Base-by-base conservation (phyloP, 2,113 vertebrate genomes). In the Lagopus muta region DNA sequence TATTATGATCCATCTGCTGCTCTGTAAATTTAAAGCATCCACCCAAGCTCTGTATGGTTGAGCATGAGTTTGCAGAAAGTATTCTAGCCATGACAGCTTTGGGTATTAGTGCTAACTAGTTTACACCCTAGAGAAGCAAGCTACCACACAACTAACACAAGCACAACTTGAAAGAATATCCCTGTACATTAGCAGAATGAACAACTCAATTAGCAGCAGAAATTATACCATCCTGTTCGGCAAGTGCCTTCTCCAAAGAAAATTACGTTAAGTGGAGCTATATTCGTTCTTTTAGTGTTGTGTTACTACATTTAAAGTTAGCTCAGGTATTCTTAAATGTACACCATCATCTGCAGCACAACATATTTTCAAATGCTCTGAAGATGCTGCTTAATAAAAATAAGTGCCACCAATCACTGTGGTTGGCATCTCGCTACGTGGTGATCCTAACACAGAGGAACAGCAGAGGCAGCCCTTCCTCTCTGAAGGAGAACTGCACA, bases 1-100 rank as follows among this genome's bases (percentile, higher is more conserved):
- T 9, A n/a, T 14, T 3, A n/a, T 50, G 36, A 78, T 18, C 4
- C 1, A 5, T 6, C 36, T 66, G 50, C 20, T 54, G 42, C 32
- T 61, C 25, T 91, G 34, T 10, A 70, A 43, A 1, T 24, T 34
- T 24, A 38, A 79, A 83, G 7, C 20, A 10, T 7, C 42, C 43
- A 22, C 5, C 12, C 28, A 43, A 65, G 15, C 62, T 28, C 10
- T 28, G 17, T 17, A 9, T 3, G 20, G 38, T 5, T 5, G 28
- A 36, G 71, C 4, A 13, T 2, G 28, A 32, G 10, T 1, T 17
- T 58, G 62, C 19, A 77, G 43, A 19, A 24, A 28, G 30, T 2
- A 21, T 27, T 1, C 40, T 1, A 24, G 5, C 25, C 43, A 3
- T 0, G 2, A 10, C 27, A 89, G 40, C 45, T 42, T 4, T 42